Evolutionary conservation across 2,113 vertebrate species (phyloP).

Genomic region (Spea bombifrons): DNA sequence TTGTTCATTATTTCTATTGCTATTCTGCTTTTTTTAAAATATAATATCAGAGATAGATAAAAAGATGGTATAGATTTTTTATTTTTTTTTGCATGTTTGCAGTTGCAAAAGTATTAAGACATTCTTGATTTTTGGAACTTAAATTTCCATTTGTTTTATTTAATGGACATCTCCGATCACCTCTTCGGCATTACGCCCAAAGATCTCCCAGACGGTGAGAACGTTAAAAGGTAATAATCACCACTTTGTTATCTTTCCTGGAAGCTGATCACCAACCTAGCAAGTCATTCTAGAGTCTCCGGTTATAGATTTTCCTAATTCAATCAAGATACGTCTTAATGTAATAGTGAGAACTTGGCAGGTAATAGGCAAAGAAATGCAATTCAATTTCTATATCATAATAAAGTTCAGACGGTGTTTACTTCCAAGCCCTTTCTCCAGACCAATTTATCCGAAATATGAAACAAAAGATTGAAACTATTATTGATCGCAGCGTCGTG

Average conservation of each 20-base stretch:
- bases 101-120: too few relatives aligned
- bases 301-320: constrained; percentile 17
- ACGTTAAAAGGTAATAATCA: too few relatives aligned
- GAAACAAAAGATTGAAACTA: neutral
- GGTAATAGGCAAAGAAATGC: neutral
- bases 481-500: neutral
- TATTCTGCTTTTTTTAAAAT: too few relatives aligned
- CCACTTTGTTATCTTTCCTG: neutral
- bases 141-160: too few relatives aligned
- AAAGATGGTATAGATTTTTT: too few relatives aligned
- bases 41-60: too few relatives aligned
- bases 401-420: neutral
- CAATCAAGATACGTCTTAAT: constrained; percentile 3
- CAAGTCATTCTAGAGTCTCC: neutral
- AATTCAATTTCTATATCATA: constrained; percentile 5
- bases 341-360: neutral
- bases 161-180: too few relatives aligned
- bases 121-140: too few relatives aligned
- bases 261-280: neutral
- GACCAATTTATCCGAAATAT: neutral
- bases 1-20: too few relatives aligned
- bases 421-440: neutral
- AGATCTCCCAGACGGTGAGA: too few relatives aligned
- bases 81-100: too few relatives aligned
- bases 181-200: too few relatives aligned